Base-by-base conservation (phyloP, 2,888 invertebrate genomes). In the Chouioia cunea region DNA sequence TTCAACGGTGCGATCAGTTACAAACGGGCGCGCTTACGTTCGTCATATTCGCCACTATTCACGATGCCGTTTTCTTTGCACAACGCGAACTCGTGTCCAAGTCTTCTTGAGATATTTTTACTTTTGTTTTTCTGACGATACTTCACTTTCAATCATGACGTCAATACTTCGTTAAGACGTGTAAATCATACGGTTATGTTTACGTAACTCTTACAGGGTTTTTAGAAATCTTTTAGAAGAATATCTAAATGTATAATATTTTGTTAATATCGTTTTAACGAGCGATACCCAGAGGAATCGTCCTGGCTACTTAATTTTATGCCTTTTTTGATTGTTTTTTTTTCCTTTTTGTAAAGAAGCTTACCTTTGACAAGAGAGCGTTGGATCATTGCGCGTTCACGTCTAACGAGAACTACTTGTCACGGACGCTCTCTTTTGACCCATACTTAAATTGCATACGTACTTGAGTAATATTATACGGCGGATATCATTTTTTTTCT, bases 61-160 rank as follows among this genome's bases (percentile, higher is more conserved):
- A 91, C 76, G 91, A 92, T 82, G 91, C 91, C 36, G 90, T 91
- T 52, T 82, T 84, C 64, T 88, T 85, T 77, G 85, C 86, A 2
- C 77, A 80, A 68, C 79, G 79, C 52, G 78, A 83, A 70, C 71
- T 79, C 52, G 59, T 76, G 8, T 70, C 75, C 15, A 76, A 73
- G 10, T 71, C 59, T 12, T 46, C 47, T 48, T 66, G 22, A 70
- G 23, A 54, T 1, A 54, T 36, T 64, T 44, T 44, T 64, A 36
- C 36, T 36, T 36, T 36, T 10, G 36, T 10, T 44, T 3, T 54
- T 54, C n/a, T 46, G 23, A 50, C 36, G 10, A 22, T 22, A 12
- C 0, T 57, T 18, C 16, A 57, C 14, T 27, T 43, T 50, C 44
- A 36, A 36, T 36, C 10, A 43, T 48, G 8, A 56, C 36, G 47